Percentiles rank a stretch among this genome's conserved stretches.
Evolutionary conservation across 2,888 invertebrate genomes (phyloP).

Genomic region (Tricholauxania praeusta): DNA sequence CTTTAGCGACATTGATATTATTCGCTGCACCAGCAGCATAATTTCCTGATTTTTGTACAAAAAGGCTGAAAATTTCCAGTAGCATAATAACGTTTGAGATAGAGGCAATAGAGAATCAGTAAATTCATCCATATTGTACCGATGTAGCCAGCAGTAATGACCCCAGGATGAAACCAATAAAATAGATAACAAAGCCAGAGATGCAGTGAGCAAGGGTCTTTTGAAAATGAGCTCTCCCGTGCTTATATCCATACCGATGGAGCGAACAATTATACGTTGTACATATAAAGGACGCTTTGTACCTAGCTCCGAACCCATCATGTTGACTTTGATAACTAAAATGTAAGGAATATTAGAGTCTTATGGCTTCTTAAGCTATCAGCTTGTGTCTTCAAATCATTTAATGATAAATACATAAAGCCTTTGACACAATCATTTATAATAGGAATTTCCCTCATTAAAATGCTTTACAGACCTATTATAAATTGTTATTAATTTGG

Average conservation of each 20-base stretch:
- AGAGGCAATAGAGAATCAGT: slow-evolving; percentile 42
- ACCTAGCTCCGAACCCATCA: not conserved
- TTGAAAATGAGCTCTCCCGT: not conserved
- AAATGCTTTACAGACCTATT: too few relatives aligned
- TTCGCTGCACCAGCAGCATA: slow-evolving; percentile 30
- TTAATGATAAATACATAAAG: too few relatives aligned
- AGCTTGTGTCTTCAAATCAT: too few relatives aligned
- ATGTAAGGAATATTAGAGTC: too few relatives aligned
- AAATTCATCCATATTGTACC: slow-evolving; percentile 39
- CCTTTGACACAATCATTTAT: too few relatives aligned
- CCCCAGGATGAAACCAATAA: slow-evolving; percentile 4
- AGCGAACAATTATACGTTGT: slow-evolving; percentile 36
- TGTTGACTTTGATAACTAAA: not conserved
- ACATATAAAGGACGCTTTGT: slow-evolving; percentile 37
- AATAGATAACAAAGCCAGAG: too few relatives aligned
- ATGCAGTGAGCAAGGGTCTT: too few relatives aligned
- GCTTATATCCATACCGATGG: slow-evolving; percentile 21
- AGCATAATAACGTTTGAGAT: slow-evolving; percentile 36
- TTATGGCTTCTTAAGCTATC: too few relatives aligned
- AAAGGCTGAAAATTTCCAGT: slow-evolving; percentile 40
- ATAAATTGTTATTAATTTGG: too few relatives aligned
- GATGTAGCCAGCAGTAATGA: slow-evolving; percentile 34
- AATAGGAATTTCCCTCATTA: too few relatives aligned
- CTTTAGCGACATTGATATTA: slow-evolving; percentile 41
- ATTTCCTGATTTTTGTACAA: slow-evolving; percentile 42